phyloP scores from a whole-genome alignment of 2,797 vertebrate species.

The Sebastes vulpes region DNA sequence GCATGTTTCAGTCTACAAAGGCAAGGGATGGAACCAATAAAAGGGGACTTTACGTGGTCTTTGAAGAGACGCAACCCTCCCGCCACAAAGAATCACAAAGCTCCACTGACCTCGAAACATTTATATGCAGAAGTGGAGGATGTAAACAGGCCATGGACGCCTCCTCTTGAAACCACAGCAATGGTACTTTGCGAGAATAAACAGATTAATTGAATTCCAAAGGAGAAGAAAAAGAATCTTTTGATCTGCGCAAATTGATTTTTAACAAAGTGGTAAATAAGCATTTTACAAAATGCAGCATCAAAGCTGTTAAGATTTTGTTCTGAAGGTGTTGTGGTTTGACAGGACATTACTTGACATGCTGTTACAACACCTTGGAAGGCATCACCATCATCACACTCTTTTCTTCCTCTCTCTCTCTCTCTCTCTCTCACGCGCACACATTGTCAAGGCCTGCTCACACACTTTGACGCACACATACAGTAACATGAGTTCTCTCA shows the following conservation, averaged over 20 bases:
- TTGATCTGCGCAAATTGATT: conserved; percentile 71
- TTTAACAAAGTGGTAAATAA: conserved; percentile 61
- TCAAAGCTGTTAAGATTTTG: conserved; percentile 70
- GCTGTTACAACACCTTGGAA: conserved; percentile 65
- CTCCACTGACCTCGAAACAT: conserved; percentile 73
- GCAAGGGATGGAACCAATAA: conserved; percentile 21
- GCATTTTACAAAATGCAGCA: conserved; percentile 62
- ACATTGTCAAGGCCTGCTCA: conserved; percentile 26
- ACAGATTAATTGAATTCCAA: conserved; percentile 68
- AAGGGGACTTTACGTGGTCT: conserved; percentile 62
- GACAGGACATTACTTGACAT: conserved; percentile 57
- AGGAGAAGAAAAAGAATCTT: conserved; percentile 30
- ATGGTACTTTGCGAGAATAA: conserved; percentile 46
- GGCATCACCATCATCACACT: conserved; percentile 46
- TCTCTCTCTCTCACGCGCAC: background rate
- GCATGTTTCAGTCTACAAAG: conserved; percentile 18
- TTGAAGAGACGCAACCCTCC: conserved; percentile 53
- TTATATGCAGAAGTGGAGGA: conserved; percentile 50
- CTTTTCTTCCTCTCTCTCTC: background rate
- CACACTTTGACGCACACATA: conserved; percentile 62
- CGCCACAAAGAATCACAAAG: conserved; percentile 52
- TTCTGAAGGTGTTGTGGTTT: conserved; percentile 74
- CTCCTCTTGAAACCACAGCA: conserved; percentile 58
- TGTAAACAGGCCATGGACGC: conserved; percentile 59
- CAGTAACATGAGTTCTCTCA: conserved; percentile 80